Conservation (phyloP, 2,113 vertebrate genomes). For the Odobenus rosmarus region DNA sequence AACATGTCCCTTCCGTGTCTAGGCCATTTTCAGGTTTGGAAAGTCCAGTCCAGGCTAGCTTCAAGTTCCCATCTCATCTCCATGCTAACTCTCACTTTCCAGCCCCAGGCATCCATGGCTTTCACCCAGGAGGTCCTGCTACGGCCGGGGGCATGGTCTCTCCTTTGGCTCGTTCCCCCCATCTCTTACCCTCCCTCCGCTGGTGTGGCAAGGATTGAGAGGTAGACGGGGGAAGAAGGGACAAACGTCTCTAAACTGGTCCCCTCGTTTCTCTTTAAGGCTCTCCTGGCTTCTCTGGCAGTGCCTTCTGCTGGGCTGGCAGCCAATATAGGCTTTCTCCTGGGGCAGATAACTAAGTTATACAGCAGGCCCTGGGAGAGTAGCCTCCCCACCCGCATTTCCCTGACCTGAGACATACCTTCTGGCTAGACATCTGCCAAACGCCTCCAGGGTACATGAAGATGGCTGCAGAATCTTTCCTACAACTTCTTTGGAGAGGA, state of each 20-base stretch:
- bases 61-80: background rate
- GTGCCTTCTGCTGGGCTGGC: conserved; percentile 5
- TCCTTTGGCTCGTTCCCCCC: too few relatives aligned
- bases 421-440: conserved; percentile 18
- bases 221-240: background rate
- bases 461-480: background rate
- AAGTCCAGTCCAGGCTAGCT: background rate
- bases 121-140: background rate
- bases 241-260: background rate
- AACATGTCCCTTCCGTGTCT: background rate
- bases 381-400: background rate
- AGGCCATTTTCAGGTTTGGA: background rate
- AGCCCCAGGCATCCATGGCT: background rate
- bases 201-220: background rate
- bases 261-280: background rate
- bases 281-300: background rate
- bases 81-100: background rate
- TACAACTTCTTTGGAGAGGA: background rate
- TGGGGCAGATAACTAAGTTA: conserved; percentile 48
- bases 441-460: background rate
- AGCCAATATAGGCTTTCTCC: conserved; percentile 50
- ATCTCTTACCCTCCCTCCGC: background rate
- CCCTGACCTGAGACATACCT: background rate
- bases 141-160: background rate
- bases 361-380: background rate